These are phyloP conservation scores for Spinus olivaceus DNA, from an alignment of 2,797 vertebrate genomes.

Conservation along the genomic window DNA sequence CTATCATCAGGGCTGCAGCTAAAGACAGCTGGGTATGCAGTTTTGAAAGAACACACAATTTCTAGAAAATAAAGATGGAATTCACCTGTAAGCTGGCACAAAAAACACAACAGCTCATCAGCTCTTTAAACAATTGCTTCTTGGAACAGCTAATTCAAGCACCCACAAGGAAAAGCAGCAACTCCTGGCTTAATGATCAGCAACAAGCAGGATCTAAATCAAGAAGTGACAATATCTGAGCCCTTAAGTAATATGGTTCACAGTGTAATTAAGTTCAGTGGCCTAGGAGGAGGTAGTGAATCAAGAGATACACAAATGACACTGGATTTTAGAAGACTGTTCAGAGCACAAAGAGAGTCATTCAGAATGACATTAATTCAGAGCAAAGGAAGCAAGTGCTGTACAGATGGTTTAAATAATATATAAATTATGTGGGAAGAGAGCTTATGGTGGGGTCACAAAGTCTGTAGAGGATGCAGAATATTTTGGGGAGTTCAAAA, in stretches of 20 bases:
- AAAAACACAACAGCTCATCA: neutral
- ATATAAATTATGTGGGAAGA: neutral
- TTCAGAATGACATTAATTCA: slow-evolving; percentile 2
- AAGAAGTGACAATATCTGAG: slow-evolving; percentile 2
- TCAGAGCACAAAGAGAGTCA: neutral
- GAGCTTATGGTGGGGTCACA: neutral
- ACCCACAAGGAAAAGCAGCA: slow-evolving; percentile 1
- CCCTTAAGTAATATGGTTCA: slow-evolving; percentile 25
- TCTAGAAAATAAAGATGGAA: neutral
- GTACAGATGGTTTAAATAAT: slow-evolving; percentile 12
- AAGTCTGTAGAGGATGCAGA: neutral
- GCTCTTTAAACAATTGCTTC: neutral
- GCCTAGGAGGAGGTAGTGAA: neutral
- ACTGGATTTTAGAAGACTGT: neutral
- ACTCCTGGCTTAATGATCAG: slow-evolving; percentile 28
- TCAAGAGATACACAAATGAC: neutral
- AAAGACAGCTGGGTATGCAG: neutral
- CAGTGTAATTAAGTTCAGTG: slow-evolving; percentile 5
- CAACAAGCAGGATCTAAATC: neutral
- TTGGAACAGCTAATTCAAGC: slow-evolving; percentile 8
- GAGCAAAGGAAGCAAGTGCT: neutral
- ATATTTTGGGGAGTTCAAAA: neutral
- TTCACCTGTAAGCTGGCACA: neutral
- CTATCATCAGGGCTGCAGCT: neutral
- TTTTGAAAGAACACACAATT: neutral